Evolutionary conservation across 1,140 invertebrate species (phyloP), one percentile per base, ranked within the genome.

Genomic region (Epicauta chinensis): DNA sequence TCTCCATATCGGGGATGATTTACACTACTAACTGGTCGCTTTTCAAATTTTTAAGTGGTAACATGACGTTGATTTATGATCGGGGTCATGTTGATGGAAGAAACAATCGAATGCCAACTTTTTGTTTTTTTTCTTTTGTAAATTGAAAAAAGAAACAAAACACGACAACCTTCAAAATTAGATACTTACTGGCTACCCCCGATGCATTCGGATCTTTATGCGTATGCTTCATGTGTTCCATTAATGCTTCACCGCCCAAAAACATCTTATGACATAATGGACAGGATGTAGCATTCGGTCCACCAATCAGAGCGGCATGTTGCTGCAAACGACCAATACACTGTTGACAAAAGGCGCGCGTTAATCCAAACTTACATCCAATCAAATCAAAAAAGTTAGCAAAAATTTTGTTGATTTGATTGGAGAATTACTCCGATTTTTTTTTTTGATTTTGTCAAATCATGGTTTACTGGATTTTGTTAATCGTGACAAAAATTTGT

Each of bases 141-240:
- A 2, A 34, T 34, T 46, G 35, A 30, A n/a, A n/a, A n/a, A n/a
- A n/a, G n/a, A n/a, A n/a, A n/a, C n/a, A 29, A 40, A 38, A 31
- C 34, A 6, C 39, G 37, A 54, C 35, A 39, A 48, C 45, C 40
- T 53, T 16, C 50, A 51, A 43, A 56, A 29, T 57, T 61, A 62
- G 47, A 60, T 75, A 86, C 87, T 90, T 89, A 93, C 90, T 90
- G 77, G 87, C 83, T 72, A 90, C 88, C 66, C 84, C 86, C 53
- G 87, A 85, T 47, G 88, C 84, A 72, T 88, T 87, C 29, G 89
- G 90, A 68, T 95, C 91, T 77, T 93, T 94, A 75, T 95, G 91
- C 29, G 89, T 89, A 71, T 89, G 87, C 75, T 93, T 93, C 91
- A 94, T 94, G 72, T 95, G 91, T 71, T 94, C 91, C 79, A 95